These are phyloP conservation scores for Cyphomyrmex costatus DNA, from an alignment of 1,140 invertebrate species.

Conservation along the genomic window DNA sequence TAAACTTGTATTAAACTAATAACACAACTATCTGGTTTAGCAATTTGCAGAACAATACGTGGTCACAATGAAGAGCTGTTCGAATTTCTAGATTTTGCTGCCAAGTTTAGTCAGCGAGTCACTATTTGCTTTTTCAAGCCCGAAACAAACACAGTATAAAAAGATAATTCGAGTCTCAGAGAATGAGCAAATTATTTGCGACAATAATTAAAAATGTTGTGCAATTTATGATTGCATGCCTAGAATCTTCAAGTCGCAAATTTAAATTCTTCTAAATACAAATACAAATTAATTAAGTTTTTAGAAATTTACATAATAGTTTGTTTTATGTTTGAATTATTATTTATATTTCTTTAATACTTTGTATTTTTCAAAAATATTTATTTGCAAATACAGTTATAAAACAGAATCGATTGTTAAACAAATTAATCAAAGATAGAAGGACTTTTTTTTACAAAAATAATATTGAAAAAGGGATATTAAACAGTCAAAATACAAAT, in stretches of 20 bases:
- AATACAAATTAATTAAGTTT: neutral
- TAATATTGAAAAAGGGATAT: too few relatives aligned
- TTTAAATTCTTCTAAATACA: neutral
- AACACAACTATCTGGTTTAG: conserved; percentile 30
- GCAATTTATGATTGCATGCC: neutral
- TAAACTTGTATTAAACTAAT: conserved; percentile 2
- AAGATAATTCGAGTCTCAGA: conserved; percentile 83
- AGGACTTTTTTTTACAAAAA: too few relatives aligned
- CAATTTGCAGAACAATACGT: conserved; percentile 63
- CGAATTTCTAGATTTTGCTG: conserved; percentile 81
- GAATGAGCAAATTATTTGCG: conserved; percentile 74
- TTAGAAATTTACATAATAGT: neutral
- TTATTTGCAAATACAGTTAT: neutral
- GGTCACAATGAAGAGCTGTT: conserved; percentile 63
- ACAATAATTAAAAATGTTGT: neutral
- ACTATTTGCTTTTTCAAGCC: conserved; percentile 87
- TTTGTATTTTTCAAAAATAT: neutral
- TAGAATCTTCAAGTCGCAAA: conserved; percentile 14
- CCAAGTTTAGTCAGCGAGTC: conserved; percentile 87
- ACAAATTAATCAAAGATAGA: too few relatives aligned
- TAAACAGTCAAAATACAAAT: too few relatives aligned
- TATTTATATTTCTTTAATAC: neutral
- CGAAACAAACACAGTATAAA: conserved; percentile 82
- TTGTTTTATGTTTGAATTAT: neutral
- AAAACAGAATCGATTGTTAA: neutral